A percentile compares a stretch with the other conserved stretches of the same genome.
These are phyloP conservation scores for Nemoura dubitans DNA, from an alignment of 2,888 invertebrate species.

Conservation along the genomic window DNA sequence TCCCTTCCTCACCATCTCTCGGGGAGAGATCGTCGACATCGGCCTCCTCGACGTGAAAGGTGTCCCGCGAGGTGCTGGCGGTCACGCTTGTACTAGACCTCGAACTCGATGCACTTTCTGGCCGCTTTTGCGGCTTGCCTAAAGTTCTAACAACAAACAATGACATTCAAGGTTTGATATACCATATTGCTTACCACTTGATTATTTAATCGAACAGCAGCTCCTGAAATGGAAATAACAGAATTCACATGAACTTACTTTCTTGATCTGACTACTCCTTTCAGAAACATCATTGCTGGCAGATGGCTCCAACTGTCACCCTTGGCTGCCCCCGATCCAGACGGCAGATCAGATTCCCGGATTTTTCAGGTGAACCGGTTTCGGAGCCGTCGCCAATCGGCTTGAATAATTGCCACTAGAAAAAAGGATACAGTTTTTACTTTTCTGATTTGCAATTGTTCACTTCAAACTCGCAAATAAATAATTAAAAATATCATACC, in stretches of 20 bases:
- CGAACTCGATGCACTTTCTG: not conserved
- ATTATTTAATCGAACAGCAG: not conserved
- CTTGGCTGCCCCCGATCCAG: not conserved
- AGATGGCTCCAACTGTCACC: not conserved
- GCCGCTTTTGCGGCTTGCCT: not conserved
- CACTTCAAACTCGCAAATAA: too few relatives aligned
- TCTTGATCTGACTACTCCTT: not conserved
- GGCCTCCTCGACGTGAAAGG: not conserved
- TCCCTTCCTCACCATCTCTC: not conserved
- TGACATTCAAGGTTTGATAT: not conserved
- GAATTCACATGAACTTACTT: slow-evolving; percentile 5
- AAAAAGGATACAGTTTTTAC: not conserved
- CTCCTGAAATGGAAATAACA: not conserved
- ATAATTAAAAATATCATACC: too few relatives aligned
- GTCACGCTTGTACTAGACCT: not conserved
- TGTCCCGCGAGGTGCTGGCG: not conserved
- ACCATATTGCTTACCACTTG: not conserved
- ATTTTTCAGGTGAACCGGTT: not conserved
- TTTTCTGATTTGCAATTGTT: too few relatives aligned
- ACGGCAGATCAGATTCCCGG: not conserved
- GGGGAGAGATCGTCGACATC: not conserved
- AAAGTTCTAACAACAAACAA: not conserved
- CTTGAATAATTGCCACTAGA: not conserved
- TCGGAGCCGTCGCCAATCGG: not conserved
- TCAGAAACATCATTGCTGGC: not conserved